Evolutionary conservation across 2,113 vertebrate species (phyloP), one percentile per base, ranked within the genome.

Genomic region (Cnemophilus loriae): DNA sequence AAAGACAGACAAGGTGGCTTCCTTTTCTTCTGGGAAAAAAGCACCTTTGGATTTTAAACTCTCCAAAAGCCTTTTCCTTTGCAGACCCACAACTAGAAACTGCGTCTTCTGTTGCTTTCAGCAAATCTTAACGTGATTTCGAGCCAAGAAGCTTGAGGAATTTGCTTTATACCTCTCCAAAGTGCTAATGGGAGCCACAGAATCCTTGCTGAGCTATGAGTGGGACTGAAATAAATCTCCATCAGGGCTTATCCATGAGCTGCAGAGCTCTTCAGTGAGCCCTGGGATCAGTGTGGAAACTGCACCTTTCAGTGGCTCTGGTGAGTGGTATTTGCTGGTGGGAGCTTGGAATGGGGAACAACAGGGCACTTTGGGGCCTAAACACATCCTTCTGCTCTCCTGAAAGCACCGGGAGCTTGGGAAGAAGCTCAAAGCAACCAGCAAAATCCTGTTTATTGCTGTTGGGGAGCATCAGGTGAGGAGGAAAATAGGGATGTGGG

Each of bases 181-280:
- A 73, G 59, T 18, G 30, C 70, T 46, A 41, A 28, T 6, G 19
- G 55, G 35, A 82, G 75, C 53, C 22, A 4, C 12, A 7, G 59
- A 30, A 49, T n/a, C 88, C 70, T 69, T 26, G 55, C 64, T 61
- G 87, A 63, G 74, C 63, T 53, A 3, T 22, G 8, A 39, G 35
- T 67, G 32, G 17, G 44, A 53, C 44, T 33, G 3, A 27, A 52
- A n/a, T 13, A 67, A 39, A 55, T 60, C 84, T 4, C 35, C 7
- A 9, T 15, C 3, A 7, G 28, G 44, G 7, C 77, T 92, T 37
- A 32, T 53, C 76, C 2, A 1, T 14, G 11, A 49, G 52, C 84
- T 22, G 41, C 63, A 37, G 80, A 30, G 47, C 64, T 63, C 64
- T 56, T 20, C 0, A 0, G 26, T 0, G 0, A 46, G 46, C 30